Evolutionary conservation across 2,888 invertebrate species (phyloP).

Genomic region (Spilarctia lutea): DNA sequence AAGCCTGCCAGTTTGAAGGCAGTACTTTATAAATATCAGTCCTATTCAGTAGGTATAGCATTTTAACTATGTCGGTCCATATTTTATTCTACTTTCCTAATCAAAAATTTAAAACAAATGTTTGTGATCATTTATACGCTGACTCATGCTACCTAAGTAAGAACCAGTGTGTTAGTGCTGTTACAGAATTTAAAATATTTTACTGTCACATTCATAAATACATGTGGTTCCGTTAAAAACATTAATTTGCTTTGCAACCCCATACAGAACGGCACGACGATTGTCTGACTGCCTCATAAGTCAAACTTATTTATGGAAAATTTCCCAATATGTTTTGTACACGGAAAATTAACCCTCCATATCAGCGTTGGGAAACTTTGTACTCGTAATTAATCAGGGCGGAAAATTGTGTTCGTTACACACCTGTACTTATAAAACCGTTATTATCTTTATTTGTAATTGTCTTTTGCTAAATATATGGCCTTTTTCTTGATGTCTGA

Average conservation of each 20-base stretch:
- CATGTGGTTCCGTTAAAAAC: slow-evolving; percentile 27
- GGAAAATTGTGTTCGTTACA: background rate
- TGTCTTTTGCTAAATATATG: too few relatives aligned
- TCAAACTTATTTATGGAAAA: slow-evolving; percentile 9
- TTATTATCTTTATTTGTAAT: too few relatives aligned
- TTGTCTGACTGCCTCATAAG: background rate
- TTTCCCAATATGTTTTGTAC: background rate
- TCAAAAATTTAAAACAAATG: too few relatives aligned
- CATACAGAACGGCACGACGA: background rate
- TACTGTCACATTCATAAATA: background rate
- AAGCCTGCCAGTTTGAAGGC: too few relatives aligned
- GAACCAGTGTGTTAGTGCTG: too few relatives aligned
- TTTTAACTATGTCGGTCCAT: too few relatives aligned
- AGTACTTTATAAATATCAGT: too few relatives aligned
- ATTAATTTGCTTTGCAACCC: slow-evolving; percentile 46
- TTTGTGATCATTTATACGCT: too few relatives aligned
- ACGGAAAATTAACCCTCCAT: slow-evolving; percentile 6
- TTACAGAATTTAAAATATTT: background rate
- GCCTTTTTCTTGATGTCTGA: too few relatives aligned
- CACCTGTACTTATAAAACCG: background rate
- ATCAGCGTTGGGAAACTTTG: background rate
- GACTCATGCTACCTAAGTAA: too few relatives aligned
- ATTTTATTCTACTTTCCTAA: too few relatives aligned
- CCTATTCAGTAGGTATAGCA: too few relatives aligned
- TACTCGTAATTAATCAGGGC: background rate